These are phyloP conservation scores for Salvator merianae DNA, from an alignment of 2,113 vertebrate species.

Conservation along the genomic window DNA sequence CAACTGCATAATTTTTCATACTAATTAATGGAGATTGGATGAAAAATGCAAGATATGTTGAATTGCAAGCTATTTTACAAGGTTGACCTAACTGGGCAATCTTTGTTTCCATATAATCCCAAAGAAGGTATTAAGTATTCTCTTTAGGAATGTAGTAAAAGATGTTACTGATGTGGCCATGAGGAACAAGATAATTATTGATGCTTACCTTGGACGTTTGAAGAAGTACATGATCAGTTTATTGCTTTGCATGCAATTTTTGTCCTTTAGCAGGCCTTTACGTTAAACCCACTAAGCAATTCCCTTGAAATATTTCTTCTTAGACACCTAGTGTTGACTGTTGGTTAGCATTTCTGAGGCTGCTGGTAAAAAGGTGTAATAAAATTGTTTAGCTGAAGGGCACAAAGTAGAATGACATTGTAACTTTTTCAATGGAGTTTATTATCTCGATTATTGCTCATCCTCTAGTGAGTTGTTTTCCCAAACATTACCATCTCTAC, in stretches of 20 bases:
- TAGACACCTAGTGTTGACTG: background rate
- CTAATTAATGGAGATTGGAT: no score
- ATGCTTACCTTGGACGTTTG: background rate
- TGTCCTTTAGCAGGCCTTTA: background rate
- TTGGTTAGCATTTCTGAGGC: background rate
- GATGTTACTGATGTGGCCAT: background rate
- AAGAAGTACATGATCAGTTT: background rate
- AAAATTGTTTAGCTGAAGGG: background rate
- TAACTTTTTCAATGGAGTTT: background rate
- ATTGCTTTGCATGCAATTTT: background rate
- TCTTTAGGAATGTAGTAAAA: background rate
- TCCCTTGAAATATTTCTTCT: background rate
- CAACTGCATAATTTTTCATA: no score
- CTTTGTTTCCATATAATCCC: no score
- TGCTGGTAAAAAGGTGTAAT: background rate
- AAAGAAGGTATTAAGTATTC: background rate
- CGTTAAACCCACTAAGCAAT: background rate
- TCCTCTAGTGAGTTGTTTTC: background rate
- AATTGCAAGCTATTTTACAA: no score
- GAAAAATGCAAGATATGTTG: no score
- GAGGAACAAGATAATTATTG: background rate
- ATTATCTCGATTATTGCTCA: background rate
- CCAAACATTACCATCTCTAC: background rate
- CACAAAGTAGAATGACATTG: background rate
- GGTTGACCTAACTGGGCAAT: no score